Evolutionary conservation across 2,888 invertebrate genomes (phyloP).

Genomic region (Andrena minutula): DNA sequence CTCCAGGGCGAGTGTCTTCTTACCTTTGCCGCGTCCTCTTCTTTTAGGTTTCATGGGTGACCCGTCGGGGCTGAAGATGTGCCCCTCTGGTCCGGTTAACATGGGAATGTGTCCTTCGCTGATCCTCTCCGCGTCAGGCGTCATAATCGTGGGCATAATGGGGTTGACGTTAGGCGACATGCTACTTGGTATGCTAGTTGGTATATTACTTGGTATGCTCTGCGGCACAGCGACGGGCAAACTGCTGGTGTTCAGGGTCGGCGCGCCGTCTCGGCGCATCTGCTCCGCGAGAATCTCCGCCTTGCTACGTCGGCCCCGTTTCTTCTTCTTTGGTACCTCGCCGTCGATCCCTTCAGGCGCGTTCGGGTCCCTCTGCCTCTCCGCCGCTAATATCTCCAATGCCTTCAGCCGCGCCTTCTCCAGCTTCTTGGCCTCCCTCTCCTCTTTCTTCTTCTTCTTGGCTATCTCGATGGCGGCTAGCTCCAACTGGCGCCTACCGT

Average conservation of each 20-base stretch:
- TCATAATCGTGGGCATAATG: constrained; percentile 64
- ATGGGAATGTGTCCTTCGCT: constrained; percentile 73
- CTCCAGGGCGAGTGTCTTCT: constrained; percentile 83
- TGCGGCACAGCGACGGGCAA: constrained; percentile 46
- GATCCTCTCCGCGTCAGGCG: constrained; percentile 67
- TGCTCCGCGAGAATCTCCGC: constrained; percentile 84
- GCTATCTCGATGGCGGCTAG: constrained; percentile 84
- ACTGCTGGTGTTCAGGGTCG: constrained; percentile 66
- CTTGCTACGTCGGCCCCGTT: constrained; percentile 83
- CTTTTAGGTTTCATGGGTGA: constrained; percentile 81
- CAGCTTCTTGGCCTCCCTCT: constrained; percentile 81
- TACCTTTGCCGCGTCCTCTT: constrained; percentile 83
- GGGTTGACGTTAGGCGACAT: constrained; percentile 67
- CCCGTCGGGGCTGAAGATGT: constrained; percentile 80
- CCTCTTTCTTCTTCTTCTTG: constrained; percentile 82
- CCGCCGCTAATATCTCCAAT: constrained; percentile 82
- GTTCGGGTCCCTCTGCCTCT: constrained; percentile 78
- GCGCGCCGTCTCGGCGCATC: constrained; percentile 82
- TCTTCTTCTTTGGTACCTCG: constrained; percentile 83
- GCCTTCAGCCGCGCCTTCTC: constrained; percentile 82
- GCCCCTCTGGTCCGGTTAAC: constrained; percentile 76
- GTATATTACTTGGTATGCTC: constrained; percentile 52
- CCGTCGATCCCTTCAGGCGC: constrained; percentile 80
- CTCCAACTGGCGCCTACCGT: constrained; percentile 86
- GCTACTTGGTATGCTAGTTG: constrained; percentile 48